A percentile compares a stretch with the other conserved stretches of the same genome.
These are phyloP conservation scores for Lagria hirta DNA, from an alignment of 2,888 invertebrate species.

Conservation along the genomic window DNA sequence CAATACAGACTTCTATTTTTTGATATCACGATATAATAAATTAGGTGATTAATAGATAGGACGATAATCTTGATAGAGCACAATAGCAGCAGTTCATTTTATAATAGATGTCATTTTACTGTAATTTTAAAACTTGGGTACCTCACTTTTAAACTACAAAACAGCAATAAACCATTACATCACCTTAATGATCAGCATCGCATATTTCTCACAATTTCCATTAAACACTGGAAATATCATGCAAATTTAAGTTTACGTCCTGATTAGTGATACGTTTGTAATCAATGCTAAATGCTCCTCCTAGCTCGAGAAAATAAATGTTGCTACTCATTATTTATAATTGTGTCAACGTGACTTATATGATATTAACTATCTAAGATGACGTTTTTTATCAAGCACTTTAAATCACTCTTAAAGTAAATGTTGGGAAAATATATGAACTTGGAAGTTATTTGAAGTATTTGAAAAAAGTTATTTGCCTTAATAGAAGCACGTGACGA, in stretches of 20 bases:
- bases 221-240: no score
- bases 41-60: slow-evolving; percentile 16
- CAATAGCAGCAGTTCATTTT: slow-evolving; percentile 9
- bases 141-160: neutral
- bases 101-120: slow-evolving; percentile 10
- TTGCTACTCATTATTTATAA: slow-evolving; percentile 9
- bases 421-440: no score
- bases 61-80: slow-evolving; percentile 17
- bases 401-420: no score
- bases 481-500: no score
- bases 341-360: slow-evolving; percentile 6
- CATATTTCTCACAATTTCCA: no score
- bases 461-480: no score
- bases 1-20: slow-evolving; percentile 5
- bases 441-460: no score
- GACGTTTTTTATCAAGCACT: no score
- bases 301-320: slow-evolving; percentile 3
- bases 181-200: slow-evolving; percentile 12
- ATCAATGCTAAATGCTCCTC: slow-evolving; percentile 8
- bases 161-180: slow-evolving; percentile 12
- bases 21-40: slow-evolving; percentile 11
- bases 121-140: no score
- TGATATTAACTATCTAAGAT: no score
- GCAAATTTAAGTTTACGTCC: no score
- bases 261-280: slow-evolving; percentile 10